Evolutionary conservation across 2,888 invertebrate species (phyloP).

Genomic region (Acrocyrtus sp.): DNA sequence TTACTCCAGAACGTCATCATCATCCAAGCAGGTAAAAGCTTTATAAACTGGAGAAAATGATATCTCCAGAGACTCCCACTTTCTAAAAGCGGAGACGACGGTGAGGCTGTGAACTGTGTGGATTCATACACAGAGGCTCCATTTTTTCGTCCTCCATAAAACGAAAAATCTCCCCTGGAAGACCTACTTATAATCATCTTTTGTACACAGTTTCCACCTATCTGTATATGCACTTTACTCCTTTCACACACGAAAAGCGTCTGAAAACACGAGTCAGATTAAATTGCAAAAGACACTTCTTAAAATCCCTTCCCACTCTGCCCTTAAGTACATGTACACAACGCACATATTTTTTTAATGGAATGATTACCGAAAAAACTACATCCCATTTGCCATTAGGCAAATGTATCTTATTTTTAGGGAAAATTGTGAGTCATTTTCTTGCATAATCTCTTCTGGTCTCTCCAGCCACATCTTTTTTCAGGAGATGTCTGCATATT

Average conservation of each 20-base stretch:
- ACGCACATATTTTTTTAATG: conserved; percentile 2
- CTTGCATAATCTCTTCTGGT: neutral
- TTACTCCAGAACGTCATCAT: too few relatives aligned
- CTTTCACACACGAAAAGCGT: conserved; percentile 2
- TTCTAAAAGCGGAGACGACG: conserved; percentile 45
- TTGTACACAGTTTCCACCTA: neutral
- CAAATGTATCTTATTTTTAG: conserved; percentile 9
- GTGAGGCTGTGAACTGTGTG: conserved; percentile 6
- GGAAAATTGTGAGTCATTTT: conserved; percentile 31
- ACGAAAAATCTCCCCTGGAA: conserved; percentile 9
- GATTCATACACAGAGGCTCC: neutral
- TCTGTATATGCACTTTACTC: neutral
- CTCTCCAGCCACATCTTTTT: neutral
- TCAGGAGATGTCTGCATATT: neutral
- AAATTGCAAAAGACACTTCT: conserved; percentile 46
- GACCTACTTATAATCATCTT: neutral
- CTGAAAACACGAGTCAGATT: conserved; percentile 46
- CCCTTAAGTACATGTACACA: conserved; percentile 9
- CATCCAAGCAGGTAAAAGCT: conserved; percentile 37
- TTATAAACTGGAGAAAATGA: conserved; percentile 49
- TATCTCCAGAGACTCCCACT: conserved; percentile 44
- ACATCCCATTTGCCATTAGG: conserved; percentile 36
- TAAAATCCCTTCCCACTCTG: conserved; percentile 18
- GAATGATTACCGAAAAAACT: conserved; percentile 44
- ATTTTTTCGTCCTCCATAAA: conserved; percentile 1